These are phyloP conservation scores for Mirounga angustirostris DNA, from an alignment of 2,113 vertebrate species.

Conservation along the genomic window DNA sequence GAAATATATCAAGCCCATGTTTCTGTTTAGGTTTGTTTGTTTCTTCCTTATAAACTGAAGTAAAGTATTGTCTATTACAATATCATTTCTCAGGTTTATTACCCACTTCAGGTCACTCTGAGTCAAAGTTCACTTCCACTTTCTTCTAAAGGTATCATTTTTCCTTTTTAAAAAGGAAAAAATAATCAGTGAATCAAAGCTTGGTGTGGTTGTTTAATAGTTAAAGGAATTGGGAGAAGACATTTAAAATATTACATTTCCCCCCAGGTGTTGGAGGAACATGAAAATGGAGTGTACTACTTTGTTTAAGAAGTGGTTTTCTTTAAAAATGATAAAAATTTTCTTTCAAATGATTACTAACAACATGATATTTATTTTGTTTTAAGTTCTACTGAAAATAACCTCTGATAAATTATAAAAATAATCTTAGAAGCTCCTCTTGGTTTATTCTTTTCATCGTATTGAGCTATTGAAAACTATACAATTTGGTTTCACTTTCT, in stretches of 20 bases:
- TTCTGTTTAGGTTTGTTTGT: not conserved
- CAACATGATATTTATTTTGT: conserved; percentile 35
- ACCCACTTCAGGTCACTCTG: not conserved
- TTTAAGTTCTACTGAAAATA: conserved; percentile 49
- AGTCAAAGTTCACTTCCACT: not conserved
- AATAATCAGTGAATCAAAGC: not conserved
- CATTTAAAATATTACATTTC: not conserved
- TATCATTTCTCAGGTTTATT: conserved; percentile 3
- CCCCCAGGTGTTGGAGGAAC: not conserved
- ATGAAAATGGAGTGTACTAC: not conserved
- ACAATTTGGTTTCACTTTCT: conserved; percentile 74
- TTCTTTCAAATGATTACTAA: conserved; percentile 50
- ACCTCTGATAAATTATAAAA: conserved; percentile 59
- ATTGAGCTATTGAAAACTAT: conserved; percentile 59
- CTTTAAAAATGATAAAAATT: conserved; percentile 52
- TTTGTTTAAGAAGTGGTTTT: conserved; percentile 44
- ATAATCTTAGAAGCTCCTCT: not conserved
- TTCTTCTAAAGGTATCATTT: not conserved
- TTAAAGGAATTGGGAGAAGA: conserved; percentile 43
- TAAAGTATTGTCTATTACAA: not conserved
- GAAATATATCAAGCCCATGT: not conserved
- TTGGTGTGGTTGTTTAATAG: conserved; percentile 21
- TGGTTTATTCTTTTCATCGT: conserved; percentile 44
- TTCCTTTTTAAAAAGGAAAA: not conserved
- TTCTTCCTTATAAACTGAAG: conserved; percentile 39